phyloP scores from a whole-genome alignment of 1,140 invertebrate genomes.

The Macrosteles quadrilineatus region DNA sequence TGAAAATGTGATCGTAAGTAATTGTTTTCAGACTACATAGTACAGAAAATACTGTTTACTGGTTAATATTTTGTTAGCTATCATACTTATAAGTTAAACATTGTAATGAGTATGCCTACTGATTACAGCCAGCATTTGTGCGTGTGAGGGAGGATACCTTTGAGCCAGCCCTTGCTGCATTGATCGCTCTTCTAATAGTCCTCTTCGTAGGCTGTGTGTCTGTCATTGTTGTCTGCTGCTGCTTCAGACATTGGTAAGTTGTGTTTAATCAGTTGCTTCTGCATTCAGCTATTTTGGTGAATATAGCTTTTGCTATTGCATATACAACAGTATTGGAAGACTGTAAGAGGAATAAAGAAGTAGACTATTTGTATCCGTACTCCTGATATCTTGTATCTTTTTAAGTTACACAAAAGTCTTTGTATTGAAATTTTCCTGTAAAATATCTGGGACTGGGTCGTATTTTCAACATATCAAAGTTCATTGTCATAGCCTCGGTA shows the following conservation, averaged over 20 bases:
- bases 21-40: no score
- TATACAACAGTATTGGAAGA: not conserved
- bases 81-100: no score
- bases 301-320: not conserved
- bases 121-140: slow-evolving; percentile 57
- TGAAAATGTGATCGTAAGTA: slow-evolving; percentile 72
- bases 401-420: no score
- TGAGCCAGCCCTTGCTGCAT: slow-evolving; percentile 79
- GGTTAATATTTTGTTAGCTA: no score
- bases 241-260: slow-evolving; percentile 79
- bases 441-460: no score
- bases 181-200: slow-evolving; percentile 83
- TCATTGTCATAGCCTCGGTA: no score
- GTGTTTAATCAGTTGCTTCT: not conserved
- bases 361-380: not conserved
- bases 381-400: not conserved
- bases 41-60: no score
- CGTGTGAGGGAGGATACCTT: slow-evolving; percentile 65
- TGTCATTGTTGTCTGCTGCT: slow-evolving; percentile 85
- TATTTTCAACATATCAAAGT: no score
- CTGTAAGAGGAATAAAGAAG: not conserved
- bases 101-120: no score
- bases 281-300: slow-evolving; percentile 20
- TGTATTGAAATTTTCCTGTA: no score
- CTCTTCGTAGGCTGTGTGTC: slow-evolving; percentile 84